Base-by-base conservation (phyloP, 1,140 invertebrate species). In the Drosophila carrolli region DNA sequence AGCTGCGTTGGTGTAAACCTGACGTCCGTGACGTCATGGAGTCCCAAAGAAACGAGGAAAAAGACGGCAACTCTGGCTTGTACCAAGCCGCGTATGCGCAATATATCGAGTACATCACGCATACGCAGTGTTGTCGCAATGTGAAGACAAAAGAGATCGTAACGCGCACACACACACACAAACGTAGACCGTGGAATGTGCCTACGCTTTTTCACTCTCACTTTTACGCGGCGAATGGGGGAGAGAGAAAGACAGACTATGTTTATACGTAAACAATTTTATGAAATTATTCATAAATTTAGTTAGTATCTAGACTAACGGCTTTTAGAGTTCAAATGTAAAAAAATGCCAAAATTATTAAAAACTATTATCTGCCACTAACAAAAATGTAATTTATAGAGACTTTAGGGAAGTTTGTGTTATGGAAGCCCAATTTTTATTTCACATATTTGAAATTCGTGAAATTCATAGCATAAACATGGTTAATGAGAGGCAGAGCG, bases 131-230 rank as follows among this genome's bases (percentile, higher is more conserved):
- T 68, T 68, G 61, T 38, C 61, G 47, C 60, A 68, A 68, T 54
- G 16, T 32, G 47, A 68, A 46, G 61, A 38, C 50, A 37, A 46
- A 65, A 53, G 60, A 44, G 67, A 68, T 56, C 48, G 60, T 13
- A 32, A 32, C 27, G n/a, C 32, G 6, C 38, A 23, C 46, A 54
- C 46, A 50, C 46, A 50, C 44, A 38, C 50, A 16, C 41, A 37
- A 54, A 27, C 38, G 43, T 13, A 55, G 19, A 38, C 29, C 1
- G 43, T 68, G 63, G 62, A 71, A 71, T 55, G 48, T 68, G 65
- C 65, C 65, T 60, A 68, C 65, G 65, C 61, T 53, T 44, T 66
- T 23, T 68, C 47, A 68, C 65, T 68, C 65, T 68, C 65, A 68
- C 65, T 68, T 68, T 68, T 68, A 68, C n/a, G 8, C 19, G 35